These are phyloP conservation scores for Ia io DNA, from an alignment of 2,113 vertebrate genomes.

Conservation along the genomic window DNA sequence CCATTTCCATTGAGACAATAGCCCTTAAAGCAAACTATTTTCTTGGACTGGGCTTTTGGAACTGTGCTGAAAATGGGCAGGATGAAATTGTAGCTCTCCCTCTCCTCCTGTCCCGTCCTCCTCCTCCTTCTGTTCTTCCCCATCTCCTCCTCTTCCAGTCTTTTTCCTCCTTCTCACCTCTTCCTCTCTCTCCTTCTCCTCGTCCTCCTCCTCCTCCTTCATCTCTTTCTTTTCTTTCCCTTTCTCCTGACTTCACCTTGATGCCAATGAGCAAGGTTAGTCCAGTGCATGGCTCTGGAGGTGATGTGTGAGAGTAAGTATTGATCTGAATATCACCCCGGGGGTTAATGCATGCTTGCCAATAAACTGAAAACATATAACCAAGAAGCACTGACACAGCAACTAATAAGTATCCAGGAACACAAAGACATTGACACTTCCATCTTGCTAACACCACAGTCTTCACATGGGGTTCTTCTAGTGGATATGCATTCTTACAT, in stretches of 20 bases:
- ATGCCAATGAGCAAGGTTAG: too few species aligned
- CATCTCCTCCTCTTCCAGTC: rapidly evolving
- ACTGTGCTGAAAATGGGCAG: background rate
- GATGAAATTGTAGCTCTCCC: background rate
- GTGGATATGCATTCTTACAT: rapidly evolving
- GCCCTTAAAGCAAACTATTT: background rate
- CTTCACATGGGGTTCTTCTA: rapidly evolving
- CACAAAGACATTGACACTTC: background rate
- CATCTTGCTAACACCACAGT: rapidly evolving
- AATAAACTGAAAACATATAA: background rate
- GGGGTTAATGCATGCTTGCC: too few species aligned
- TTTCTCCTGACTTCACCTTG: background rate
- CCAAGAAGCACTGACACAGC: background rate
- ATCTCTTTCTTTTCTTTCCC: rapidly evolving
- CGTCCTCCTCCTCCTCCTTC: rapidly evolving
- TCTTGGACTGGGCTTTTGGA: background rate
- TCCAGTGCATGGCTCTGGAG: rapidly evolving
- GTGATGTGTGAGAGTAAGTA: background rate
- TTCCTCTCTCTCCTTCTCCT: rapidly evolving
- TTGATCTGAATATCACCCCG: background rate
- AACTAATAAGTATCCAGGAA: too few species aligned
- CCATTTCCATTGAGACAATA: background rate
- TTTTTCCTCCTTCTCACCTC: too few species aligned
- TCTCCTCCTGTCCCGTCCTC: too few species aligned
- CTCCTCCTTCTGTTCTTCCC: rapidly evolving